Evolutionary conservation across 2,797 vertebrate genomes (phyloP), one percentile per base, ranked within the genome.

Genomic region (Helarctos malayanus): DNA sequence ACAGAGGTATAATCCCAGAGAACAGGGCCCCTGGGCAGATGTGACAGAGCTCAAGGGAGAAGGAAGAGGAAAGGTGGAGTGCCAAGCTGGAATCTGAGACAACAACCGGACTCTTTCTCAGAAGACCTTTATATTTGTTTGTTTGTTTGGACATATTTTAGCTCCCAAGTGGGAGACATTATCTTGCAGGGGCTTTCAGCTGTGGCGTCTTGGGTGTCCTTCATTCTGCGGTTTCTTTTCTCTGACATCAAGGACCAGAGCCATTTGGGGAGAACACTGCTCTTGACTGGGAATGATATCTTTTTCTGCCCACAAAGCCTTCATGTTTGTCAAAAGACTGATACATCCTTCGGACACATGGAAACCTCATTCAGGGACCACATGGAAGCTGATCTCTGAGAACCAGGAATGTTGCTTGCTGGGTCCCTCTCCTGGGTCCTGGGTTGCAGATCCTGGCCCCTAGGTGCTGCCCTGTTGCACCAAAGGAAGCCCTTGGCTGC

Each of bases 401-500:
- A 89, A 95, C 15, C 35, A 85, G 76, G 15, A 13, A n/a, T 9
- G 12, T 35, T 41, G 38, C 12, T 81, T 85, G 21, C 75, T 7
- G 4, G 23, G 38, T 93, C 75, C 29, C 86, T 96, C n/a, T 93
- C 14, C 69, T 92, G 76, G 5, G 21, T 61, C 38, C 45, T 76
- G 41, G 57, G 15, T 54, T 63, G 82, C 63, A 81, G 45, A 71
- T 88, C 80, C 56, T 41, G 82, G 47, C 3, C 32, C 63, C 63
- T 54, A 59, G 41, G 8, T n/a, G 81, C 63, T 91, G 65, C 71
- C 71, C 49, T 84, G 23, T 84, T 87, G 84, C 35, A 35, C 32
- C 71, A 92, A 89, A 98, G 65, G 63, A 96, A 98, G 92, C 45
- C 68, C 78, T 95, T 96, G 88, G 73, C 73, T 68, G 87, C 88